Evolutionary conservation across 2,888 invertebrate species (phyloP).

Genomic region (Caenorhabditis sp.): DNA sequence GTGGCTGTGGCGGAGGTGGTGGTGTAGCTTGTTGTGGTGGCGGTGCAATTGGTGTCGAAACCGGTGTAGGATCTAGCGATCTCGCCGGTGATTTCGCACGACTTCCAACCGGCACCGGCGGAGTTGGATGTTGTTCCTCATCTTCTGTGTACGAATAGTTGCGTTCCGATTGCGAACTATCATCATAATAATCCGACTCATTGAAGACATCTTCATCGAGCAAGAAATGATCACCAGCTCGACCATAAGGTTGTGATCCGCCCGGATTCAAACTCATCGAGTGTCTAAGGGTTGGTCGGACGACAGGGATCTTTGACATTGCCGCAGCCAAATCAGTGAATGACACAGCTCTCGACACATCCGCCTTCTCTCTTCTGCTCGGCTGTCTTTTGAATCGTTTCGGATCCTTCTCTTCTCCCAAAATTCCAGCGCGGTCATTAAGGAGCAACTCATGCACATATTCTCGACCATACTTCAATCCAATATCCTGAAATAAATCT

Average conservation of each 20-base stretch:
- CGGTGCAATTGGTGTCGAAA: not conserved
- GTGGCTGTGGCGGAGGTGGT: no score
- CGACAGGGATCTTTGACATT: conserved; percentile 60
- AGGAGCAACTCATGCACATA: conserved; percentile 31
- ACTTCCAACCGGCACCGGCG: not conserved
- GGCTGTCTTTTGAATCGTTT: conserved; percentile 39
- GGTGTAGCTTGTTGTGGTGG: not conserved
- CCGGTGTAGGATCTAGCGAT: not conserved
- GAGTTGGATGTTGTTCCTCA: not conserved
- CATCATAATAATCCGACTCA: not conserved
- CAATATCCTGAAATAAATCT: conserved; percentile 44
- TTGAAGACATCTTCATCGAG: conserved; percentile 33
- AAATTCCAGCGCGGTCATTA: conserved; percentile 33
- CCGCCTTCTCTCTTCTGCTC: conserved; percentile 37
- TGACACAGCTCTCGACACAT: conserved; percentile 53
- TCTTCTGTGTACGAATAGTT: not conserved
- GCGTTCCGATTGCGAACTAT: not conserved
- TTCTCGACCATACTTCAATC: conserved; percentile 45
- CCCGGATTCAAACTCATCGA: conserved; percentile 45
- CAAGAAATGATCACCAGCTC: conserved; percentile 28
- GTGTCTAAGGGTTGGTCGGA: conserved; percentile 43
- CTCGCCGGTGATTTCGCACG: not conserved
- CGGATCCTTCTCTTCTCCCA: conserved; percentile 38
- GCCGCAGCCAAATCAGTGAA: conserved; percentile 71
- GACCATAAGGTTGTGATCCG: conserved; percentile 1